Percentiles rank a stretch among this genome's conserved stretches.
These are phyloP conservation scores for Sebastes aleutianus DNA, from an alignment of 2,797 vertebrate genomes.

Conservation along the genomic window DNA sequence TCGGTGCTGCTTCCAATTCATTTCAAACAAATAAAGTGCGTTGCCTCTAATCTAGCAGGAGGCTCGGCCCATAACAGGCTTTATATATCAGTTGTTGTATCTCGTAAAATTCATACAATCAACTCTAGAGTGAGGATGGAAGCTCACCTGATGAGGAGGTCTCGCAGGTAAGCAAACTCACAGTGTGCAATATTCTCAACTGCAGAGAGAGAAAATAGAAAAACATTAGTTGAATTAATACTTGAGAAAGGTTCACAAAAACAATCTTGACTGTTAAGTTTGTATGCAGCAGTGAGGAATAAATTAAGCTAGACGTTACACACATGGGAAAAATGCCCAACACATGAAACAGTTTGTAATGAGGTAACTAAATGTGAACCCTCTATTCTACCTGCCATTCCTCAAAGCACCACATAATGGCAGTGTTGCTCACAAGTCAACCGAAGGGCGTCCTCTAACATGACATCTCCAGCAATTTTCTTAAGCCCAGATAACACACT, in stretches of 20 bases:
- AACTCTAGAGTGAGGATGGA: neutral
- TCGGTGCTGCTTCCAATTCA: constrained; percentile 13
- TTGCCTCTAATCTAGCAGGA: neutral
- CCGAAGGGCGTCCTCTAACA: constrained; percentile 25
- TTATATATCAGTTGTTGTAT: neutral
- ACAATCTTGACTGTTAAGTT: neutral
- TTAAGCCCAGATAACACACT: constrained; percentile 61
- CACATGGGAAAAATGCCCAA: neutral
- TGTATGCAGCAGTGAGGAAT: neutral
- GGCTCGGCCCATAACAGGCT: neutral
- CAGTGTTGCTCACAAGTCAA: constrained; percentile 31
- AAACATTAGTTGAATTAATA: neutral
- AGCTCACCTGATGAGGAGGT: constrained; percentile 95
- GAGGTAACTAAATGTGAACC: neutral
- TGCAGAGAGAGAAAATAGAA: constrained; percentile 63
- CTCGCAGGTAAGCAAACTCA: constrained; percentile 96
- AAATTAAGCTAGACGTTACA: neutral
- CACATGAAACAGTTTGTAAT: neutral
- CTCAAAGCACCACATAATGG: constrained; percentile 51
- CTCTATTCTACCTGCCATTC: constrained; percentile 3
- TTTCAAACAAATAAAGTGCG: constrained; percentile 25
- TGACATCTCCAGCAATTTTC: constrained; percentile 61
- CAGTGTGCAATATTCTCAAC: constrained; percentile 97
- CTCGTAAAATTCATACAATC: neutral
- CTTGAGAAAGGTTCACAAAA: neutral